Conservation (phyloP, 2,888 invertebrate species). For the Amblyteles armatorius region DNA sequence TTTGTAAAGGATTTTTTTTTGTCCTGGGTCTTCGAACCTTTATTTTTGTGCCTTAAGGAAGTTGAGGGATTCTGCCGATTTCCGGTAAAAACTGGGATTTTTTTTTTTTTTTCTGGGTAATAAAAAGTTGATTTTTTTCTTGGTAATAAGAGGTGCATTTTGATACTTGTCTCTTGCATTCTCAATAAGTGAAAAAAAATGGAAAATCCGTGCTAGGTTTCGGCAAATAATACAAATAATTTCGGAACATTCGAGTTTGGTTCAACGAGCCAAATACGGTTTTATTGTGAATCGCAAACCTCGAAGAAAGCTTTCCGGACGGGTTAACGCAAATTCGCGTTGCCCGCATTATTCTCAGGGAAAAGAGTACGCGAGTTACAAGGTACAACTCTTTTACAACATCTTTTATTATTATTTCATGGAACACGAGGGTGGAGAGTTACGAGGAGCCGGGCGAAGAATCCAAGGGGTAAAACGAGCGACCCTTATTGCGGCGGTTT, state of each 20-base stretch:
- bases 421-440: slow-evolving; percentile 46
- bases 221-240: no score
- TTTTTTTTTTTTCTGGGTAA: no score
- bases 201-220: no score
- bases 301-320: background rate
- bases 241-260: background rate
- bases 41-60: background rate
- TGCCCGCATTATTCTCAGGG: background rate
- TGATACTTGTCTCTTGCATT: no score
- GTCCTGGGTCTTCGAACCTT: no score
- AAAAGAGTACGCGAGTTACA: slow-evolving; percentile 11
- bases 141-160: no score
- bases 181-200: no score
- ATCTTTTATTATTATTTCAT: slow-evolving; percentile 63
- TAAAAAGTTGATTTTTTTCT: no score
- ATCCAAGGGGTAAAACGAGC: slow-evolving; percentile 54
- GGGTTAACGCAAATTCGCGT: background rate
- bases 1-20: background rate
- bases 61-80: no score
- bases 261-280: background rate
- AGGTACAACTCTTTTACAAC: slow-evolving; percentile 27
- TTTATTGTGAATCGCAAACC: background rate
- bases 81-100: background rate
- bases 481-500: slow-evolving; percentile 59
- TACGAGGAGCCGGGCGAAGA: slow-evolving; percentile 29